Evolutionary conservation across 2,113 vertebrate genomes (phyloP), one percentile per base, ranked within the genome.

Genomic region (Anolis sagrei): DNA sequence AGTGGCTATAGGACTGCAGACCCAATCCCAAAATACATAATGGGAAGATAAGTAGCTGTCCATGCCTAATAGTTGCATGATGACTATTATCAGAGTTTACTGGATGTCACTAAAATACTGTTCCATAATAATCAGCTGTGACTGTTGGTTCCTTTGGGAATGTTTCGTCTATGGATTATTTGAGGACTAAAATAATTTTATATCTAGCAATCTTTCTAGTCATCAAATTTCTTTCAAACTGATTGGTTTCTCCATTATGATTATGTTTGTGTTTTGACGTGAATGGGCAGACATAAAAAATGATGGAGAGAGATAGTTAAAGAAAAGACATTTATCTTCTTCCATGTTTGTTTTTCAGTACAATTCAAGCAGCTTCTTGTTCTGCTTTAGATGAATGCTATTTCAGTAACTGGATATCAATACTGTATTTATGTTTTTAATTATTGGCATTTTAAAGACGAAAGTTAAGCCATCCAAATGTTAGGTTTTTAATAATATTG

Each of bases 91-190:
- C 70, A 66, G 87, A 81, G 29, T 27, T 89, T 68, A 86, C 89
- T 90, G 85, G 86, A 73, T 78, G 69, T 79, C 48, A n/a, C 89
- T 93, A 95, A 95, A 96, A 96, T 96, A 96, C 95, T 95, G 94
- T 96, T 97, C 96, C 96, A 96, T 96, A 97, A 97, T 95, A 92
- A 95, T 96, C 95, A 94, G 93, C 89, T 93, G 96, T 97, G 96
- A 96, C 95, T 96, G 95, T 96, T 97, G 96, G 96, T 94, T 97
- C 93, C 89, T 93, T 92, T 94, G 95, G 93, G 82, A 89, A 68
- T 92, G 91, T 90, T 93, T 95, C 86, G 91, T 93, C 88, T 89
- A 94, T 94, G 89, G 79, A 94, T 93, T 91, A 87, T 92, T 92
- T 89, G 90, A 95, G 93, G 94, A 95, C 88, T 92, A 91, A 95